These are phyloP conservation scores for Mamestra configurata DNA, from an alignment of 1,140 invertebrate genomes.

Conservation along the genomic window DNA sequence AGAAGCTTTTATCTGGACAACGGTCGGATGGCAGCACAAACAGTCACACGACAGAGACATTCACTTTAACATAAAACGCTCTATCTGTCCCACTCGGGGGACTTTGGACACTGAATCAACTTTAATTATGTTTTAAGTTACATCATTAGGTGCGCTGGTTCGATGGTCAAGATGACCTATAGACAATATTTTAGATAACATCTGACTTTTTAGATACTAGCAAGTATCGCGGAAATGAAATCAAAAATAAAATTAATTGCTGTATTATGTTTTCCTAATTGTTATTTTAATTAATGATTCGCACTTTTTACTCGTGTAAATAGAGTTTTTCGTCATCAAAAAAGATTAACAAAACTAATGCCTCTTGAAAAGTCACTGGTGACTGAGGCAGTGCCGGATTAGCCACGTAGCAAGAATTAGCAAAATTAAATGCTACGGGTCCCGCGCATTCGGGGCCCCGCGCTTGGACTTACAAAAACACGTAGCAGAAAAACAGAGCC, in stretches of 20 bases:
- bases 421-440: too few relatives aligned
- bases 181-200: slow-evolving; percentile 17
- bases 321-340: not conserved
- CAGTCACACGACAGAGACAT: slow-evolving; percentile 83
- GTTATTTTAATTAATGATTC: slow-evolving; percentile 22
- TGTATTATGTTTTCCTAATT: not conserved
- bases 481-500: too few relatives aligned
- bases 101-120: slow-evolving; percentile 15
- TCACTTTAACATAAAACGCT: slow-evolving; percentile 82
- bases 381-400: too few relatives aligned
- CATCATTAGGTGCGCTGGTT: slow-evolving; percentile 15
- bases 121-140: slow-evolving; percentile 34
- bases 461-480: too few relatives aligned
- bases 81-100: slow-evolving; percentile 41
- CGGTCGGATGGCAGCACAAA: slow-evolving; percentile 83
- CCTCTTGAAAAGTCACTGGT: too few relatives aligned
- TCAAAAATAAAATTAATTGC: slow-evolving; percentile 26
- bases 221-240: not conserved
- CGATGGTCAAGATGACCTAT: slow-evolving; percentile 20
- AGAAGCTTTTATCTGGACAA: slow-evolving; percentile 88
- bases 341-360: not conserved
- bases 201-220: not conserved
- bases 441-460: too few relatives aligned
- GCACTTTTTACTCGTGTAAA: slow-evolving; percentile 1
- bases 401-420: too few relatives aligned